phyloP scores from a whole-genome alignment of 2,888 invertebrate species.

The Chymomyza procnemis region DNA sequence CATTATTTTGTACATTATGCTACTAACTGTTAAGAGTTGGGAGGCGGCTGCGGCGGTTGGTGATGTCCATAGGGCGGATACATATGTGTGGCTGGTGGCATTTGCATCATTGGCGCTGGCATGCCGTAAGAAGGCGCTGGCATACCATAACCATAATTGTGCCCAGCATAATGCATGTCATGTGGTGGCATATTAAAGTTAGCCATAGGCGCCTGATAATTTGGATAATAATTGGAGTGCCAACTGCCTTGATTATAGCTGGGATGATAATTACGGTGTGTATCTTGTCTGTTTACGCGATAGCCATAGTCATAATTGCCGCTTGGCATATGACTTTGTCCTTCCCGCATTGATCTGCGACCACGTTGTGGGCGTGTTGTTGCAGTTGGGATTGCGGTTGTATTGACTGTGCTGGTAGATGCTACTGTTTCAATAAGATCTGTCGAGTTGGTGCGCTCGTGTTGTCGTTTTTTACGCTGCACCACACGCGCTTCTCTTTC shows the following conservation, averaged over 20 bases:
- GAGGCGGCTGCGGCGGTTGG: constrained; percentile 38
- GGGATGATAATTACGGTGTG: constrained; percentile 59
- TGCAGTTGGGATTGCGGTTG: constrained; percentile 12
- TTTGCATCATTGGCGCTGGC: constrained; percentile 2
- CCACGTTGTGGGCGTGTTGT: constrained; percentile 41
- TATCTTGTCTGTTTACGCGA: constrained; percentile 32
- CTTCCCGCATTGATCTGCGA: constrained; percentile 40
- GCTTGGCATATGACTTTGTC: constrained; percentile 18
- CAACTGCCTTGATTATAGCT: constrained; percentile 71
- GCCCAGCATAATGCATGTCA: constrained; percentile 46
- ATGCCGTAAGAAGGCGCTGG: constrained; percentile 24
- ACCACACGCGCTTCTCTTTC: constrained; percentile 82
- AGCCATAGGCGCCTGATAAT: constrained; percentile 48
- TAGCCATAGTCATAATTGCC: constrained; percentile 1
- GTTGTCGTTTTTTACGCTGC: constrained; percentile 69
- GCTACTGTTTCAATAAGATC: constrained; percentile 46
- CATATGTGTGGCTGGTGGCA: constrained; percentile 34
- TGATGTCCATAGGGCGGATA: constrained; percentile 30
- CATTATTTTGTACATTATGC: neutral
- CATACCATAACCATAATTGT: constrained; percentile 43
- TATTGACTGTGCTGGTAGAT: constrained; percentile 11
- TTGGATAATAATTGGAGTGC: constrained; percentile 75
- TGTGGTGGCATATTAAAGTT: constrained; percentile 54
- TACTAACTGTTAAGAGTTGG: constrained; percentile 17
- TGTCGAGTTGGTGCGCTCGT: constrained; percentile 53